Conservation (phyloP, 2,113 vertebrate genomes). For the Trematocara macrostoma region DNA sequence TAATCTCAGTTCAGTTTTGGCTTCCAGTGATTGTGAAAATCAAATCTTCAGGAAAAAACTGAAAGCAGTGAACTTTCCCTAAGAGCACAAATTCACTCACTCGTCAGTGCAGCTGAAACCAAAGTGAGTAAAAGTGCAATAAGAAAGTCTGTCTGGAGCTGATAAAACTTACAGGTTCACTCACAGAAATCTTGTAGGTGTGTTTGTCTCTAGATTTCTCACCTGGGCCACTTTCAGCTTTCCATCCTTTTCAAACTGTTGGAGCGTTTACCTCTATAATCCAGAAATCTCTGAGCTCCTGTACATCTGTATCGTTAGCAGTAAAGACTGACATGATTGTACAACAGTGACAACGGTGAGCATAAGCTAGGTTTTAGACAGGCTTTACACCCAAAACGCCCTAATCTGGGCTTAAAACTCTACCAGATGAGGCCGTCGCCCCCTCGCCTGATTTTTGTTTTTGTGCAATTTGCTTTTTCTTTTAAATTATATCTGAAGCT, state of each 20-base stretch:
- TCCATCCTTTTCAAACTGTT: not conserved
- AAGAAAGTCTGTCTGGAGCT: not conserved
- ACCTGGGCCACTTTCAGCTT: not conserved
- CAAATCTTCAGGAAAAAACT: not conserved
- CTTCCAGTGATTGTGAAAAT: not conserved
- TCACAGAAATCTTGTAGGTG: not conserved
- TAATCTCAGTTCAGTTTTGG: not conserved
- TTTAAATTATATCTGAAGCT: not conserved
- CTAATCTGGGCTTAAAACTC: not conserved
- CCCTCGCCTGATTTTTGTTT: not conserved
- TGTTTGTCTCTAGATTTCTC: not conserved
- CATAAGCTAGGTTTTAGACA: not conserved
- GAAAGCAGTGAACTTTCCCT: not conserved
- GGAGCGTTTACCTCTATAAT: not conserved
- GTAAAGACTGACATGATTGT: not conserved
- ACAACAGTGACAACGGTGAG: not conserved
- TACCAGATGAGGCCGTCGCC: accelerated
- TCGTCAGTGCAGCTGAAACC: not conserved
- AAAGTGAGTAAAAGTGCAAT: not conserved
- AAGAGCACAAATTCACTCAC: not conserved
- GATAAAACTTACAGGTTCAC: not conserved
- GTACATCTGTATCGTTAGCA: not conserved
- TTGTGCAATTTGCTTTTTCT: not conserved
- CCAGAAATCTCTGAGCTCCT: not conserved
- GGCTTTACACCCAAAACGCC: not conserved